Evolutionary conservation across 2,888 invertebrate genomes (phyloP), one percentile per base, ranked within the genome.

Genomic region (Himalopsyche anomala): DNA sequence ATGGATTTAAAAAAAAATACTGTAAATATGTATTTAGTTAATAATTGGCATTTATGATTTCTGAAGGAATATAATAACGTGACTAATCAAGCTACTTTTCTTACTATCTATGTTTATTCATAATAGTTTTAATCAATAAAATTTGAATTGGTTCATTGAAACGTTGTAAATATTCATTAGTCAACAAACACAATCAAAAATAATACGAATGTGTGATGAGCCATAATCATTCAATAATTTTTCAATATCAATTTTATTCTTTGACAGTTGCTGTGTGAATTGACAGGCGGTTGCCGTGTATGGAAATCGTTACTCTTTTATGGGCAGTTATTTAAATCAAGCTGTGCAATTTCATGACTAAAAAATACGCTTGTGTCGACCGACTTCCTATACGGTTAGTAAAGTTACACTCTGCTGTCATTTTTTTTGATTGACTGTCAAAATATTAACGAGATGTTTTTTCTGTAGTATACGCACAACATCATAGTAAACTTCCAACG

Each of bases 271-370:
- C 19, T 3, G 51, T 51, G 51, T 51, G 15, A 15, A 51, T 51
- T 51, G 51, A 51, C 15, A 51, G 12, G 15, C 62, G 62, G 19
- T 11, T 19, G 15, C 62, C 28, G 11, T 62, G 28, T 62, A 62
- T 19, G 62, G 62, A 12, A 62, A 62, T 62, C 62, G 62, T 62
- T 62, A 62, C 8, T 19, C 62, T 62, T 62, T n/a, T 62, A 62
- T 62, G 62, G 62, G 28, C 19, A 62, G 62, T 19, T 62, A 62
- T 62, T 62, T 8, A 19, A 62, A 19, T n/a, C 62, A 28, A 62
- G 62, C 62, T 62, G 62, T 28, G 19, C n/a, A 62, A 19, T 19
- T 62, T 19, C 62, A 19, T 19, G 28, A 62, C 51, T 51, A 62
- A 62, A 62, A n/a, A 62, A 8, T 62, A 62, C 19, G 28, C 28